These are phyloP conservation scores for Zhengitettix transpicula DNA, from an alignment of 2,888 invertebrate species.

Conservation along the genomic window DNA sequence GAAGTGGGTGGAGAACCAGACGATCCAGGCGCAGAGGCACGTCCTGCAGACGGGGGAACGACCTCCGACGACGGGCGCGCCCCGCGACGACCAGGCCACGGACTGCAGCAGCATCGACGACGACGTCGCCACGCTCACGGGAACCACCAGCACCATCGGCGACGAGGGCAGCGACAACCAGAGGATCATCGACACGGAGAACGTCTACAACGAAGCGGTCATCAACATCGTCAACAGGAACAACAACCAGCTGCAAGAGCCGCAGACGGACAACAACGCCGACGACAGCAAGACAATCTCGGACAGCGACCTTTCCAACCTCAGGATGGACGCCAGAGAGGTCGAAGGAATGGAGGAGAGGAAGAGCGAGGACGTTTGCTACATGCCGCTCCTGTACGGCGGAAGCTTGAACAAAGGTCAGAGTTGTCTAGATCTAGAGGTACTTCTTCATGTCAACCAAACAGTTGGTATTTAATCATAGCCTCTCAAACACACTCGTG, in stretches of 20 bases:
- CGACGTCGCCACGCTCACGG: not conserved
- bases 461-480: too few relatives aligned
- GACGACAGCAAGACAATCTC: not conserved
- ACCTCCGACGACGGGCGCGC: not conserved
- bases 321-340: not conserved
- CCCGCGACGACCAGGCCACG: not conserved
- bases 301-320: not conserved
- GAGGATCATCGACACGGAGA: not conserved
- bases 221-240: not conserved
- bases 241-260: too few relatives aligned
- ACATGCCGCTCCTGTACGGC: not conserved
- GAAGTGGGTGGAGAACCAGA: slow-evolving; percentile 86
- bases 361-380: not conserved
- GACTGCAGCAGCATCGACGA: not conserved
- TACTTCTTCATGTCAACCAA: too few relatives aligned
- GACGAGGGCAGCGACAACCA: not conserved
- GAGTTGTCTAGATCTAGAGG: too few relatives aligned
- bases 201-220: not conserved
- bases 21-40: slow-evolving; percentile 49
- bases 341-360: not conserved
- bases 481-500: too few relatives aligned
- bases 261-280: too few relatives aligned
- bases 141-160: not conserved
- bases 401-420: not conserved
- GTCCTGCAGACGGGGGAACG: not conserved